These are phyloP conservation scores for Drosophila ustulata DNA, from an alignment of 2,888 invertebrate species.

Conservation along the genomic window DNA sequence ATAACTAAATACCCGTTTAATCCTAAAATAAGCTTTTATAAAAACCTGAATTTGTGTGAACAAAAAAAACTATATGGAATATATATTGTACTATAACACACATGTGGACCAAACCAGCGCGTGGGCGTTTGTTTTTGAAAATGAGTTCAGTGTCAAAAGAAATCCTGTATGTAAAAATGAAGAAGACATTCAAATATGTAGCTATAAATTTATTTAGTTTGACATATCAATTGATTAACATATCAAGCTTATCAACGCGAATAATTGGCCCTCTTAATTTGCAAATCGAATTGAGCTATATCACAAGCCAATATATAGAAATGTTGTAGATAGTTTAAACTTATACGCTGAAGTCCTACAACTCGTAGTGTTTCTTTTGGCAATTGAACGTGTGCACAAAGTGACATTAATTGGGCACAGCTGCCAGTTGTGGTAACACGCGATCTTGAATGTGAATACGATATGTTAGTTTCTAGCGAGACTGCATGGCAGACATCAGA, in stretches of 20 bases:
- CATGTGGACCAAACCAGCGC: not conserved
- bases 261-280: conserved; percentile 6
- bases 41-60: not conserved
- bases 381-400: conserved; percentile 51
- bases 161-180: not conserved
- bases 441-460: conserved; percentile 63
- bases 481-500: conserved; percentile 54
- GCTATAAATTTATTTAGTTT: conserved; percentile 5
- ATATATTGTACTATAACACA: not conserved
- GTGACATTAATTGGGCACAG: conserved; percentile 74
- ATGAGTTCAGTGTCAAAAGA: conserved; percentile 42
- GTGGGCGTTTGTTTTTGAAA: conserved; percentile 24
- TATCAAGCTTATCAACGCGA: conserved; percentile 26
- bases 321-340: not conserved
- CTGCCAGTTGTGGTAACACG: conserved; percentile 57
- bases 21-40: not conserved
- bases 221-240: conserved; percentile 26
- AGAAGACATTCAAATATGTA: conserved; percentile 2
- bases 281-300: conserved; percentile 6
- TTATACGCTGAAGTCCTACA: not conserved
- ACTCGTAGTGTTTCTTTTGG: not conserved
- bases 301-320: not conserved
- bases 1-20: not conserved
- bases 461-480: conserved; percentile 38
- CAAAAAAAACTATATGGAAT: not conserved